A percentile compares a stretch with the other conserved stretches of the same genome.
Evolutionary conservation across 1,140 invertebrate species (phyloP).

Genomic region (Antheraea mylitta): DNA sequence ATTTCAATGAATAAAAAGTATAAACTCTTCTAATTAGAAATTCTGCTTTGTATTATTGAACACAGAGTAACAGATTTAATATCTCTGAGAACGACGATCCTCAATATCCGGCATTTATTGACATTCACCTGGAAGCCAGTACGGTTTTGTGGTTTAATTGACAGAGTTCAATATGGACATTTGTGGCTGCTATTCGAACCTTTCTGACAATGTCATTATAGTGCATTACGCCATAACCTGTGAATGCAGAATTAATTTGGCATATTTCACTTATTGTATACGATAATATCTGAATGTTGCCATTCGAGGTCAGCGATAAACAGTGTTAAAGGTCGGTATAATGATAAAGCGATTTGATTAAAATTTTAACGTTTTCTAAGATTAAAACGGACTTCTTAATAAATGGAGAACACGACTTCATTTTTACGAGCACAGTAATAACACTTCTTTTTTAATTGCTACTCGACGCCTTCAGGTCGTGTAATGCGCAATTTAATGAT

Average conservation of each 20-base stretch:
- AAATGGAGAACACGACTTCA: conserved; percentile 72
- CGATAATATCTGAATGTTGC: conserved; percentile 13
- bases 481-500: conserved; percentile 75
- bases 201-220: no score
- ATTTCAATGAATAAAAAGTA: no score
- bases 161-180: conserved; percentile 44
- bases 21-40: no score
- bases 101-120: conserved; percentile 53
- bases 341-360: conserved; percentile 49
- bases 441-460: conserved; percentile 74
- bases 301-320: conserved; percentile 23
- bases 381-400: conserved; percentile 69
- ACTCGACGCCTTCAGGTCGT: conserved; percentile 57
- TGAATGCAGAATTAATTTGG: no score
- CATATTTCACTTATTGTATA: no score
- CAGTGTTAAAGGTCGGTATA: conserved; percentile 24
- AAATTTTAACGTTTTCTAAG: conserved; percentile 57
- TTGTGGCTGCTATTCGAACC: no score
- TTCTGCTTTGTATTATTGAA: no score
- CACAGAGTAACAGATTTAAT: not conserved
- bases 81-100: conserved; percentile 17
- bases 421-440: conserved; percentile 69
- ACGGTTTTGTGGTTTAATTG: conserved; percentile 51
- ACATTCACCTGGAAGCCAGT: conserved; percentile 58
- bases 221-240: no score